These are phyloP conservation scores for Lasioglossum oenotherae DNA, from an alignment of 2,888 invertebrate genomes.

Conservation along the genomic window DNA sequence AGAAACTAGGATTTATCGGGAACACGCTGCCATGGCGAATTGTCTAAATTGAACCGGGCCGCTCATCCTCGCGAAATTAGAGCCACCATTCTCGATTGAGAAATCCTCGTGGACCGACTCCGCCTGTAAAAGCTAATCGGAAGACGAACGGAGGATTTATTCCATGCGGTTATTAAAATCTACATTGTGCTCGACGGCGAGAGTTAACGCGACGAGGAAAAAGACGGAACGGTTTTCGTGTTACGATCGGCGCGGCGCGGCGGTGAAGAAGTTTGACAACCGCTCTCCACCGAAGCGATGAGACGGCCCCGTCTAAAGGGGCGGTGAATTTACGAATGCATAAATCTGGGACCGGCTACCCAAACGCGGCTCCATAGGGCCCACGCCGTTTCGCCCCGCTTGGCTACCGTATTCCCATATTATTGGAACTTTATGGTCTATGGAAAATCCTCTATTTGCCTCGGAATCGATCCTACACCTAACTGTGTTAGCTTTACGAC, in stretches of 20 bases:
- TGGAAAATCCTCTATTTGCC: conserved; percentile 6
- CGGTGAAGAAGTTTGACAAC: conserved; percentile 18
- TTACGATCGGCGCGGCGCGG: neutral
- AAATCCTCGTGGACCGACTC: neutral
- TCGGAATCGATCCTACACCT: neutral
- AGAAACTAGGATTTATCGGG: conserved; percentile 33
- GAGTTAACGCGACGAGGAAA: neutral
- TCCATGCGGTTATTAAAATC: conserved; percentile 7
- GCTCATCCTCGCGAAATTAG: conserved; percentile 11
- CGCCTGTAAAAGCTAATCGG: neutral
- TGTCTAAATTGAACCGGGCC: neutral
- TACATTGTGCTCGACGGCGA: conserved; percentile 4
- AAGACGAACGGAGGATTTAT: conserved; percentile 20
- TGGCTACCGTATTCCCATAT: conserved; percentile 27
- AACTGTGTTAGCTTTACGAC: conserved; percentile 7
- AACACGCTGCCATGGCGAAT: conserved; percentile 3
- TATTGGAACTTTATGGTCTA: conserved; percentile 22
- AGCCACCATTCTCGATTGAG: conserved; percentile 14
- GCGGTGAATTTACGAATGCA: conserved; percentile 57
- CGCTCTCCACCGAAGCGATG: neutral
- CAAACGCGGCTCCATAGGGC: neutral
- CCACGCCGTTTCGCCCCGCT: neutral
- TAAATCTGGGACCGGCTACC: conserved; percentile 40
- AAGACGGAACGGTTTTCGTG: conserved; percentile 8
- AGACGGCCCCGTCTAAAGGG: conserved; percentile 30